Evolutionary conservation across 2,888 invertebrate species (phyloP), one percentile per base, ranked within the genome.

Genomic region (Tetrapedia diversipes): DNA sequence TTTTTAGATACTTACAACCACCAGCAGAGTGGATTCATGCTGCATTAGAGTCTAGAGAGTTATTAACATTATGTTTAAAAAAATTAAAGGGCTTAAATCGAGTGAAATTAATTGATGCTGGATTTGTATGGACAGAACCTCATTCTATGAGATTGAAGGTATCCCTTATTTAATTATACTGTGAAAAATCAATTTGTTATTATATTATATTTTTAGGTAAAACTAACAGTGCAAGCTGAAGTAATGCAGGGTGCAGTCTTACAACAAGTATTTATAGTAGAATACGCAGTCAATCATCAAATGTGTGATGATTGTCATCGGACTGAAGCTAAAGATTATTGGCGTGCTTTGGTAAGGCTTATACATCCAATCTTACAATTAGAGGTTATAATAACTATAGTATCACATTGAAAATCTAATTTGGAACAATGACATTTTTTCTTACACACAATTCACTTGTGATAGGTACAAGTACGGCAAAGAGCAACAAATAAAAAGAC

Each of bases 241-340:
- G 96, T 99, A 1, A 93, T 97, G 89, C 96, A 97, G 29, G 98
- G 97, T 53, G 96, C 98, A 1, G 94, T 98, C 10, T 93, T 99
- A 16, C 97, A 99, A 90, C 99, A 99, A 93, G 95, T 97, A 4
- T 99, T 99, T 90, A 94, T 98, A 47, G 98, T 99, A 2, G 99
- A 99, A 90, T 99, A 96, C 90, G 95, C 95, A 0, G 94, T 99
- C 0, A 95, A 95, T 87, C 95, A 96, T 92, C 98, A 98, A 92
- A 98, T 99, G 97, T 99, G 99, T 92, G 97, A 97, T 89, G 98
- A 98, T 73, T 99, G 99, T 91, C 99, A 99, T 91, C 95, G 98
- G 19, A 95, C 96, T 0, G 99, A 99, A 92, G 99, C 99, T 0
- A 98, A 99, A 91, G 97, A 99, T 92, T 99, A 95, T 90, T 99